These are phyloP conservation scores for Prunella strophiata DNA, from an alignment of 2,797 vertebrate genomes.

Conservation along the genomic window DNA sequence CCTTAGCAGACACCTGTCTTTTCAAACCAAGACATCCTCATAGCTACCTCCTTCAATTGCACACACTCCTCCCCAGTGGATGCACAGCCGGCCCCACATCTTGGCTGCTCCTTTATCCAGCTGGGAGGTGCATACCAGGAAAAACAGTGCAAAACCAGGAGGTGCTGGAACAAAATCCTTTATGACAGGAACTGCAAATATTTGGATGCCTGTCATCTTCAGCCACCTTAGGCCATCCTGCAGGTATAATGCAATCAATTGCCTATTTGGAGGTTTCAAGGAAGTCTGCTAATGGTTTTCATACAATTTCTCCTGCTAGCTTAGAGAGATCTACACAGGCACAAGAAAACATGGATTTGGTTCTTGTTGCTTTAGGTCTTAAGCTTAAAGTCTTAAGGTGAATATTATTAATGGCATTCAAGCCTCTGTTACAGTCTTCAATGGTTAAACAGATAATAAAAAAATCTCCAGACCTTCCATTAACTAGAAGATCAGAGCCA, in stretches of 20 bases:
- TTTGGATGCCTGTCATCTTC: background rate
- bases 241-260: background rate
- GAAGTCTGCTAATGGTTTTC: background rate
- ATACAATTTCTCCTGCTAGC: background rate
- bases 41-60: background rate
- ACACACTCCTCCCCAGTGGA: background rate
- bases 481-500: background rate
- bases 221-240: background rate
- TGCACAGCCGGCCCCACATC: background rate
- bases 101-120: background rate
- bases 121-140: background rate
- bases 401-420: background rate
- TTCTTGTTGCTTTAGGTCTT: background rate
- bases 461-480: background rate
- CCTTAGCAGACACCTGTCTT: background rate
- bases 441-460: background rate
- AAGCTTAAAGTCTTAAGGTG: background rate
- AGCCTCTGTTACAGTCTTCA: background rate
- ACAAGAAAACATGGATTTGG: background rate
- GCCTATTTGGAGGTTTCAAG: background rate
- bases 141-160: background rate
- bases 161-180: background rate
- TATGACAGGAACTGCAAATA: background rate
- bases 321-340: background rate
- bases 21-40: background rate